Conservation (phyloP, 2,113 vertebrate genomes). For the Lonchura striata region DNA sequence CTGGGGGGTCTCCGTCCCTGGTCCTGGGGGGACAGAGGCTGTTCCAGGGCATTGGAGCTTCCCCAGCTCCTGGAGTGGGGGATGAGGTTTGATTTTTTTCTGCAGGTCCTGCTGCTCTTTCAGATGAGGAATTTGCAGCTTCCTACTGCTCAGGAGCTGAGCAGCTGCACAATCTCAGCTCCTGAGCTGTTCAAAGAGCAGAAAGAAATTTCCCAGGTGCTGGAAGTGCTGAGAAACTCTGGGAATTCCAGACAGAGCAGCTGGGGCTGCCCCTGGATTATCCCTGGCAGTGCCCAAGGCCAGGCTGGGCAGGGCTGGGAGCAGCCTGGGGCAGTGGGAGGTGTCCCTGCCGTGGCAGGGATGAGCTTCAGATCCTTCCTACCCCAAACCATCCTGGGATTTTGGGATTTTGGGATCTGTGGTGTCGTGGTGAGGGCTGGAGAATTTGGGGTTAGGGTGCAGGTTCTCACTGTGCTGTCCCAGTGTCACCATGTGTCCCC, state of each 20-base stretch:
- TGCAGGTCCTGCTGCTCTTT: too few relatives aligned
- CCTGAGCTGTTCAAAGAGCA: fast-evolving
- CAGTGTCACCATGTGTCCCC: neutral
- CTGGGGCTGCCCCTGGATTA: neutral
- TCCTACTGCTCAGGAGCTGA: fast-evolving
- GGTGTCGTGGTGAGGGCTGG: fast-evolving
- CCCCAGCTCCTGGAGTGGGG: fast-evolving
- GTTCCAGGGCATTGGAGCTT: neutral
- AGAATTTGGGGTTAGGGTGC: fast-evolving
- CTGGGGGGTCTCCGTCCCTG: fast-evolving
- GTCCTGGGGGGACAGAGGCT: fast-evolving
- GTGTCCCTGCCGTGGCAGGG: neutral
- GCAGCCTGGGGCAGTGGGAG: fast-evolving
- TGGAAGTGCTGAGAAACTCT: neutral
- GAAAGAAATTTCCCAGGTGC: neutral
- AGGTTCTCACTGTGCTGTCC: fast-evolving
- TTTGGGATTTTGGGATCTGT: neutral
- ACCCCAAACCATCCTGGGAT: neutral
- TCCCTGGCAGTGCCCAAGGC: neutral
- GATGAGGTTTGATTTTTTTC: neutral
- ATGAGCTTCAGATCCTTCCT: too few relatives aligned
- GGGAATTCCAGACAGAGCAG: neutral
- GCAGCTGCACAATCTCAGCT: neutral
- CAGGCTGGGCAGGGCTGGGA: neutral
- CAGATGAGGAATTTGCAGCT: neutral